A percentile compares a stretch with the other conserved stretches of the same genome.
These are phyloP conservation scores for Caenorhabditis japonica DNA, from an alignment of 2,888 invertebrate species.

Conservation along the genomic window DNA sequence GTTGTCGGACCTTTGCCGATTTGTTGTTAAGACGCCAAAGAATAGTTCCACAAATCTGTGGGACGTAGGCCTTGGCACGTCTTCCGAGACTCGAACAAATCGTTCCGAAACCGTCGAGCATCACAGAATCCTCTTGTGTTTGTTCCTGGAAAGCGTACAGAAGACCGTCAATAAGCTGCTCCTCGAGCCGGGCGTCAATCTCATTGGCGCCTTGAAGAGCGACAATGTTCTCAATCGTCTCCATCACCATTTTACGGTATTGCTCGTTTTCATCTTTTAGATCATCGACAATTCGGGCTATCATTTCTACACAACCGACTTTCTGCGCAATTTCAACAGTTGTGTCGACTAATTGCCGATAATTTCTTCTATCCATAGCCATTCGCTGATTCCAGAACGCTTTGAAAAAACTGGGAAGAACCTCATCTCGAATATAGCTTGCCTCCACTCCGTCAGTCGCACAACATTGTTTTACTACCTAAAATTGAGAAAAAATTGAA, in stretches of 20 bases:
- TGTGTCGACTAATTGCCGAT: conserved; percentile 89
- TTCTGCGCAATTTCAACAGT: conserved; percentile 99
- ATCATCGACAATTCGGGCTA: conserved; percentile 96
- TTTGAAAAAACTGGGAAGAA: conserved; percentile 79
- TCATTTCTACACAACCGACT: conserved; percentile 98
- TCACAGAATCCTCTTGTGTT: conserved; percentile 99
- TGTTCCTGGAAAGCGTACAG: conserved; percentile 99
- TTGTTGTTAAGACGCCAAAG: conserved; percentile 99
- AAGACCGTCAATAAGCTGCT: conserved; percentile 98
- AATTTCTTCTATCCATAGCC: conserved; percentile 97
- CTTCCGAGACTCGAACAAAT: conserved; percentile 94
- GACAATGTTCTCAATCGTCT: conserved; percentile 87
- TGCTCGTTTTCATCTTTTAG: conserved; percentile 99
- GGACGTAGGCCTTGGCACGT: conserved; percentile 96
- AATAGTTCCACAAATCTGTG: conserved; percentile 99
- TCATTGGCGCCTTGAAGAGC: conserved; percentile 87
- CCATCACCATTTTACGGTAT: conserved; percentile 99
- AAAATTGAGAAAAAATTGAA: conserved; percentile 26
- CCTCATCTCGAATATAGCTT: conserved; percentile 98
- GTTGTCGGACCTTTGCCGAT: conserved; percentile 97
- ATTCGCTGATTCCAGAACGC: conserved; percentile 98
- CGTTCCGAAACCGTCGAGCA: conserved; percentile 99
- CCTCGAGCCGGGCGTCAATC: conserved; percentile 96
- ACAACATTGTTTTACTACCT: conserved; percentile 99
- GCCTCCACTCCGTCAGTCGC: conserved; percentile 99